Evolutionary conservation across 2,797 vertebrate genomes (phyloP).

Genomic region (Lindbergichthys nudifrons): DNA sequence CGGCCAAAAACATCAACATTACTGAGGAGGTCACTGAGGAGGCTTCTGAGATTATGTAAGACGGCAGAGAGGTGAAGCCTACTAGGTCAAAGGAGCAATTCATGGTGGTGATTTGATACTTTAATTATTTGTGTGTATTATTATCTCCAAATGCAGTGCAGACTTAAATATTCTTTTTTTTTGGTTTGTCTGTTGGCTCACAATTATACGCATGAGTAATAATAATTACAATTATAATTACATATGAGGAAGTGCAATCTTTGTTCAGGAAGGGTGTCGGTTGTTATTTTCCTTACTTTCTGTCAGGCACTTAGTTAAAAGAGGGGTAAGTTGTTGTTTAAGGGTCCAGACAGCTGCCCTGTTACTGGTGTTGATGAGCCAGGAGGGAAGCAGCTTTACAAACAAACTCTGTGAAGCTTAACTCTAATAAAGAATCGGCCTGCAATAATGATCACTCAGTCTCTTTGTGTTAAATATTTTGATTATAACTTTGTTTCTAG

Average conservation of each 20-base stretch:
- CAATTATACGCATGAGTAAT: conserved; percentile 9
- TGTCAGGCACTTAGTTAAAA: neutral
- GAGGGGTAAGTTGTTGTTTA: neutral
- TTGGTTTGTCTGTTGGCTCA: conserved; percentile 16
- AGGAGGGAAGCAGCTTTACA: conserved; percentile 19
- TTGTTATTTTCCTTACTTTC: neutral
- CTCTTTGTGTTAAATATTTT: neutral
- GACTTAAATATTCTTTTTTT: neutral
- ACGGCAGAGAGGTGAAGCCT: neutral
- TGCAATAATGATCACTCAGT: neutral
- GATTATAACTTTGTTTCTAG: too few species aligned
- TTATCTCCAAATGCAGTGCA: neutral
- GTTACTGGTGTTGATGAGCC: conserved; percentile 11
- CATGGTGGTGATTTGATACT: neutral
- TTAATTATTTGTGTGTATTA: neutral
- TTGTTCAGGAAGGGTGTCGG: neutral
- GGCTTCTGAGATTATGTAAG: conserved; percentile 8
- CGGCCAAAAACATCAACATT: conserved; percentile 32
- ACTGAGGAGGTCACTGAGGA: conserved; percentile 21
- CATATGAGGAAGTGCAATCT: neutral
- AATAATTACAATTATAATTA: neutral
- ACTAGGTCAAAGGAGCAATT: neutral
- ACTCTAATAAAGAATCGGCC: neutral
- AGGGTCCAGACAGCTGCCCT: neutral
- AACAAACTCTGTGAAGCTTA: conserved; percentile 9